A percentile compares a stretch with the other conserved stretches of the same genome.
Conservation (phyloP, 2,888 invertebrate species). For the Ernsta delagoae region DNA sequence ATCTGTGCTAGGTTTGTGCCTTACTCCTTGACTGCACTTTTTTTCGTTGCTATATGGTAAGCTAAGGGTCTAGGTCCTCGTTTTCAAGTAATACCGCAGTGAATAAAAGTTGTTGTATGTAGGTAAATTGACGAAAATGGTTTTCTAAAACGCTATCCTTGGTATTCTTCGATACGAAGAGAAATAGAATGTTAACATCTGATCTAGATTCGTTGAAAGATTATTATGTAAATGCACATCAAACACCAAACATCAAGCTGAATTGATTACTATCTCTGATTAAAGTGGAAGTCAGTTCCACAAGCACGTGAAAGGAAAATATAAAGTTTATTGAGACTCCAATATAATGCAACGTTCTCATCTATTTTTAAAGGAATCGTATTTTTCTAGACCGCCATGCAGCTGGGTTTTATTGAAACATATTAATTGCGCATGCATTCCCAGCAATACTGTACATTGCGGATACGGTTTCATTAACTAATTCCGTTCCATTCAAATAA, state of each 20-base stretch:
- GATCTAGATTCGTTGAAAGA: too few species aligned
- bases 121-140: too few species aligned
- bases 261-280: background rate
- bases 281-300: background rate
- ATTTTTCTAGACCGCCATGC: conserved; percentile 28
- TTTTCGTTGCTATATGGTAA: too few species aligned
- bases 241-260: background rate
- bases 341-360: conserved; percentile 14
- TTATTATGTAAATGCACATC: background rate
- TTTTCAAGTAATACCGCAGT: background rate
- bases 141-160: too few species aligned
- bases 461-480: conserved; percentile 33
- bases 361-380: conserved; percentile 25
- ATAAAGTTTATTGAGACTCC: conserved; percentile 9
- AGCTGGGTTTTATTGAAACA: conserved; percentile 31
- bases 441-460: conserved; percentile 3
- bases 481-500: conserved; percentile 23
- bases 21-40: too few species aligned
- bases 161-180: too few species aligned
- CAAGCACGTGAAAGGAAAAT: background rate
- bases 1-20: conserved; percentile 90
- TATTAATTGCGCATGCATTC: conserved; percentile 21
- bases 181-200: too few species aligned
- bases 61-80: too few species aligned
- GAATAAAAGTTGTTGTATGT: too few species aligned